Percentiles rank a stretch among this genome's conserved stretches.
Conservation (phyloP, 2,888 invertebrate species). For the Ormyrus pomaceus region DNA sequence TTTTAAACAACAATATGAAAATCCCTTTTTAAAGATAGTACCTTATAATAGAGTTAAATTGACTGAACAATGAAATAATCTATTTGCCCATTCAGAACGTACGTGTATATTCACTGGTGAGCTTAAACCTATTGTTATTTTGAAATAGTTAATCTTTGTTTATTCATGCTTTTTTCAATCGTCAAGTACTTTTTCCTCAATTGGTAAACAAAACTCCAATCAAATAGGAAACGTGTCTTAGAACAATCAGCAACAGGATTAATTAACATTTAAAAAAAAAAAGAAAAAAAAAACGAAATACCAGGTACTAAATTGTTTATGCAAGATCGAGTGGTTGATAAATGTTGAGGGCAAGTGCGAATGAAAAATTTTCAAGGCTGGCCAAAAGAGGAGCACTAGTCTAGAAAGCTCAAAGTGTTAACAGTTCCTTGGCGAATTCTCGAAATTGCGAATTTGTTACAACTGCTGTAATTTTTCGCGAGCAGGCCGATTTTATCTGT, state of each 20-base stretch:
- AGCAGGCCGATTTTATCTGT: slow-evolving; percentile 43
- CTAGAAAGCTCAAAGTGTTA: no score
- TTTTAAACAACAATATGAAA: slow-evolving; percentile 21
- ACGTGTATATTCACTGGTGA: slow-evolving; percentile 39
- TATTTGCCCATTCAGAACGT: slow-evolving; percentile 38
- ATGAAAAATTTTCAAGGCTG: no score
- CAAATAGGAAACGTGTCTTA: no score
- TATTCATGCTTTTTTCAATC: slow-evolving; percentile 1
- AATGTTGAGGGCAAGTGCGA: no score
- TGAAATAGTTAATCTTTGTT: slow-evolving; percentile 25
- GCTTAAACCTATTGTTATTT: slow-evolving; percentile 36
- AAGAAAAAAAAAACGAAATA: no score
- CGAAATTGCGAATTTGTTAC: slow-evolving; percentile 40
- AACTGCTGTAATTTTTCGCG: slow-evolving; percentile 49
- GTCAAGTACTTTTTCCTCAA: not conserved
- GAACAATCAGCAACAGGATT: no score
- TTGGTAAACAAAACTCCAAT: no score
- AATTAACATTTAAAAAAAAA: no score
- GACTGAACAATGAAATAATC: slow-evolving; percentile 46
- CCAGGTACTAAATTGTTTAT: no score
- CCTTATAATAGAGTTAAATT: slow-evolving; percentile 43
- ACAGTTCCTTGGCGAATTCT: not conserved
- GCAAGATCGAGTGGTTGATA: no score
- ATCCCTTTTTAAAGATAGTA: slow-evolving; percentile 20
- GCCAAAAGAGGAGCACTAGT: no score